A percentile compares a stretch with the other conserved stretches of the same genome.
phyloP scores from a whole-genome alignment of 2,113 vertebrate genomes.

The Empidonax alnorum region DNA sequence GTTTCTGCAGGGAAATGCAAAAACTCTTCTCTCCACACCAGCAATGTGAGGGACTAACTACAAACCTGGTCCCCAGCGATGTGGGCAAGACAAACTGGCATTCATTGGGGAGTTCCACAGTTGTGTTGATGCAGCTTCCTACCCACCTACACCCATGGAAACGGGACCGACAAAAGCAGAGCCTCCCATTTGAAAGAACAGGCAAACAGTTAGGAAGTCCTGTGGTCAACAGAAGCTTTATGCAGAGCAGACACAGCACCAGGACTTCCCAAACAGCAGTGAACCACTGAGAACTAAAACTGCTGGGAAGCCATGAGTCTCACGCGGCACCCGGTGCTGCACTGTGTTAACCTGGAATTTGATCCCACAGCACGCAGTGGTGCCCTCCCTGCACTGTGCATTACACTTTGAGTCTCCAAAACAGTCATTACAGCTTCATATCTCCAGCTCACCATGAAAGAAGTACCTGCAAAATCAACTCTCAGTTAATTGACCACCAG shows the following conservation, averaged over 20 bases:
- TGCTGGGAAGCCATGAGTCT: neutral
- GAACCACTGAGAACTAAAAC: neutral
- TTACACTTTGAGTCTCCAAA: neutral
- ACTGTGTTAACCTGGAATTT: neutral
- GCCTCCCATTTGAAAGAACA: neutral
- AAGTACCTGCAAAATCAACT: neutral
- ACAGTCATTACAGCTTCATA: neutral
- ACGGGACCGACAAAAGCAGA: neutral
- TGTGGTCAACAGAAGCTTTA: neutral
- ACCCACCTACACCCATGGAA: neutral
- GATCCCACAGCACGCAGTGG: neutral
- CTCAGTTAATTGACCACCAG: neutral
- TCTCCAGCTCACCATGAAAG: neutral
- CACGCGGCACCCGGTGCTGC: neutral
- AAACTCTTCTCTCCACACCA: neutral
- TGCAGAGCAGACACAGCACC: neutral
- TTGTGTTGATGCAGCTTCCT: rapidly evolving
- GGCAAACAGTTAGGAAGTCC: neutral
- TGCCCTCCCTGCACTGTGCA: neutral
- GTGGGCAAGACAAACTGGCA: neutral
- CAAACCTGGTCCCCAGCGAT: rapidly evolving
- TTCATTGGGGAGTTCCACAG: neutral
- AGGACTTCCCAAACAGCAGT: neutral
- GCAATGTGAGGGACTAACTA: neutral
- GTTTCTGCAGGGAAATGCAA: neutral